Evolutionary conservation across 1,140 invertebrate genomes (phyloP), one percentile per base, ranked within the genome.

Genomic region (Drosophila novamexicana): DNA sequence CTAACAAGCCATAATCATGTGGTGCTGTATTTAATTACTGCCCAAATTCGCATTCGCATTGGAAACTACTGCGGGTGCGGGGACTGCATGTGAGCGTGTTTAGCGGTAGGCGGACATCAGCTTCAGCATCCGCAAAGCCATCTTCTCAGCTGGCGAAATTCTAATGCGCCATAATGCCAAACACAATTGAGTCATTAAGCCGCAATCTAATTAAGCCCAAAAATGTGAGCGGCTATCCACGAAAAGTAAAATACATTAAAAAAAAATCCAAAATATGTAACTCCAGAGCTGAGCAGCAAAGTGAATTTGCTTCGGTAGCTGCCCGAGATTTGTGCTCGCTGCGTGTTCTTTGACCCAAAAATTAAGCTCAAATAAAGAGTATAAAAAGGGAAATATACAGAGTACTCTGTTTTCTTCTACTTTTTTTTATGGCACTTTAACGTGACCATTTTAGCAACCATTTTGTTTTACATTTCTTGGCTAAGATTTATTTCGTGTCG

Each of bases 101-200:
- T 5, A 29, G 4, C 22, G 5, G 22, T 29, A 29, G 22, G 22
- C 22, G 53, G 42, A 36, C 32, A 61, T 22, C n/a, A 22, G 58
- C 16, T 6, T 16, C n/a, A 52, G 59, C 57, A 62, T 61, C 66
- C 16, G 56, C 36, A 12, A 3, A 42, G 37, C 29, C 58, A 18
- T 56, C 39, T 37, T 42, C 53, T 63, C 67, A 53, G 9, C 36
- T 62, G 16, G 14, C 42, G 50, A 71, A 76, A 68, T 73, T 73
- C 77, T 63, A 77, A 73, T 68, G 69, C 77, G 57, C 74, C 74
- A 67, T 77, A 77, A 79, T 79, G 64, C 64, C 83, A 79, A 89
- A 86, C 84, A 86, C 83, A 86, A 86, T 86, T 86, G 83, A 86
- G 83, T 86, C 83, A 86, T 88, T 86, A 86, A 79, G 83, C 84